phyloP scores from a whole-genome alignment of 2,113 vertebrate genomes.

The Platichthys stellatus region DNA sequence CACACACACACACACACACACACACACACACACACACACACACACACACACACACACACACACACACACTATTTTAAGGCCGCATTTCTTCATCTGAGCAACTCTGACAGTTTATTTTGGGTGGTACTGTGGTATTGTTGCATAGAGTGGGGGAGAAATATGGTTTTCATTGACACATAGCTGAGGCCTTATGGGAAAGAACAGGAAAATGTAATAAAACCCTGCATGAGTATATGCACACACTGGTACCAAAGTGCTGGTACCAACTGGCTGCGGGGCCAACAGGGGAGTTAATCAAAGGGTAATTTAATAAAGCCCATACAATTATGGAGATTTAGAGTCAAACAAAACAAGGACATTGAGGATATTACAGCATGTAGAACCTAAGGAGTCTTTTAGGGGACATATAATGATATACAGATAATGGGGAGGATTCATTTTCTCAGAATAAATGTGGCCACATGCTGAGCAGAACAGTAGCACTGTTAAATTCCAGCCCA shows the following conservation, averaged over 20 bases:
- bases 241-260: too few relatives aligned
- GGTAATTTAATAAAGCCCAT: neutral
- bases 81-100: slow-evolving; percentile 61
- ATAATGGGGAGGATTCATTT: neutral
- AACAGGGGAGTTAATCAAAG: neutral
- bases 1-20: too few relatives aligned
- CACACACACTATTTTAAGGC: slow-evolving; percentile 31
- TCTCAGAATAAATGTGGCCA: neutral
- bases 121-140: slow-evolving; percentile 50
- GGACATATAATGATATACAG: neutral
- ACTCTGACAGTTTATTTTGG: slow-evolving; percentile 77
- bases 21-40: too few relatives aligned
- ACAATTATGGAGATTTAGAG: neutral
- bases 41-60: neutral
- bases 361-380: neutral
- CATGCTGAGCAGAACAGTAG: neutral
- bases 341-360: neutral
- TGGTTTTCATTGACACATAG: slow-evolving; percentile 58
- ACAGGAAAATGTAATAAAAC: slow-evolving; percentile 24
- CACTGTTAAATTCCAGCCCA: neutral
- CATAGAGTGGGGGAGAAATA: slow-evolving; percentile 37
- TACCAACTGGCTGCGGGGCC: neutral
- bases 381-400: neutral
- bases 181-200: slow-evolving; percentile 22
- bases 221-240: slow-evolving; percentile 24